A percentile compares a stretch with the other conserved stretches of the same genome.
Conservation (phyloP, 1,140 invertebrate genomes). For the Bombyx mandarina region DNA sequence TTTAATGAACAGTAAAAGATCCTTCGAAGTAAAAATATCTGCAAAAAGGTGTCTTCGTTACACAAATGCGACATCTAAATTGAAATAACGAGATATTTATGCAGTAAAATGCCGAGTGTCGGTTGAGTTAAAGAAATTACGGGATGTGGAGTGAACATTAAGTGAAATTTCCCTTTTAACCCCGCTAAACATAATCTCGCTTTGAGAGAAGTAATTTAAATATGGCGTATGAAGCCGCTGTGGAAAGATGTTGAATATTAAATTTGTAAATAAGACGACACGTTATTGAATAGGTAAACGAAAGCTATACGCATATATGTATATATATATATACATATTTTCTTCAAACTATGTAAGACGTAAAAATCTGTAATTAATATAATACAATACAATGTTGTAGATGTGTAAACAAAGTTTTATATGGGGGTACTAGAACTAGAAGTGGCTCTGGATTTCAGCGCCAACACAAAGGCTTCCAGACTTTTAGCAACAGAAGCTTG, state of each 20-base stretch:
- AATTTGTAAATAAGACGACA: slow-evolving; percentile 23
- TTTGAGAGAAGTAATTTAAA: slow-evolving; percentile 25
- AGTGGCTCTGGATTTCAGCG: slow-evolving; percentile 32
- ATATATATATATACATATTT: too few species aligned
- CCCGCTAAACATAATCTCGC: slow-evolving; percentile 21
- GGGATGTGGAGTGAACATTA: slow-evolving; percentile 15
- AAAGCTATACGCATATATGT: too few species aligned
- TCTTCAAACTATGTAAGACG: too few species aligned
- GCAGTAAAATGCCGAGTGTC: slow-evolving; percentile 2
- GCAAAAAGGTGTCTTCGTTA: too few species aligned
- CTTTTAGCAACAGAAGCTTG: slow-evolving; percentile 33
- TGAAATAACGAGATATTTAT: slow-evolving; percentile 6
- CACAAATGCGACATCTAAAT: background rate
- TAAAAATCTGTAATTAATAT: too few species aligned
- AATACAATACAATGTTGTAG: too few species aligned
- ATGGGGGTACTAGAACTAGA: slow-evolving; percentile 1
- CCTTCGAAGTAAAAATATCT: too few species aligned
- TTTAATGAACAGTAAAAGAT: too few species aligned
- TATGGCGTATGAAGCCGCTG: slow-evolving; percentile 10
- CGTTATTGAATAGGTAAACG: slow-evolving; percentile 1
- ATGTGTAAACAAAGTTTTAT: too few species aligned
- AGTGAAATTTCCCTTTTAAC: slow-evolving; percentile 22
- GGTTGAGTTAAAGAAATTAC: slow-evolving; percentile 23
- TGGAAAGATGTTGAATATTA: slow-evolving; percentile 20
- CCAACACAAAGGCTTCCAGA: slow-evolving; percentile 45